These are phyloP conservation scores for Taurulus bubalis DNA, from an alignment of 2,113 vertebrate species.

Conservation along the genomic window DNA sequence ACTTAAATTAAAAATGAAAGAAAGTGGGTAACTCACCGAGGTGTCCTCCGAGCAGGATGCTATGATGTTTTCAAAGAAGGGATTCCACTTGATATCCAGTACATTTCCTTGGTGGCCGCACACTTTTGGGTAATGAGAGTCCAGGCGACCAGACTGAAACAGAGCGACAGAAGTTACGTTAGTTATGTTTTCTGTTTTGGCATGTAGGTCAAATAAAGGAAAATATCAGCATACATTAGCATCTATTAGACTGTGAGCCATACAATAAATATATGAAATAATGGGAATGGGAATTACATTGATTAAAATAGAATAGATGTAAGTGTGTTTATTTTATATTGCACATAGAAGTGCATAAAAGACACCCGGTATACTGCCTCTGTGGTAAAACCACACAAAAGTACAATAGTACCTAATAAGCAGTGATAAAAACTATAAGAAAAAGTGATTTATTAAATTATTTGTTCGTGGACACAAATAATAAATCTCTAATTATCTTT, in stretches of 20 bases:
- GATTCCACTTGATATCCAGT: conserved; percentile 99
- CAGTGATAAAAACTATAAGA: neutral
- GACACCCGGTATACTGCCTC: neutral
- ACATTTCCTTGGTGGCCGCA: conserved; percentile 97
- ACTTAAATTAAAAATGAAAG: neutral
- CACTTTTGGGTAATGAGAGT: conserved; percentile 94
- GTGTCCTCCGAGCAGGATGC: conserved; percentile 97
- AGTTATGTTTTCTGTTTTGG: neutral
- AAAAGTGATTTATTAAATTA: neutral
- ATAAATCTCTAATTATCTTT: neutral
- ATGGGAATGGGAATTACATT: neutral
- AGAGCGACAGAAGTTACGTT: neutral
- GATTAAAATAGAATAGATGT: neutral
- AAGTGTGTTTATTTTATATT: neutral
- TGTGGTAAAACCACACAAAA: neutral
- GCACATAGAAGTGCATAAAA: neutral
- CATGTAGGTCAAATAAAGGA: neutral
- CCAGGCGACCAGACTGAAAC: conserved; percentile 88
- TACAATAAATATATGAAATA: neutral
- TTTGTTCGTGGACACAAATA: neutral
- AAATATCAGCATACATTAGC: neutral
- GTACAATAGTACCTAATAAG: neutral
- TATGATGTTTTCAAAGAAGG: conserved; percentile 98
- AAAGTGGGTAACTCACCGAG: conserved; percentile 85
- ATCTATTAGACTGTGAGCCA: neutral